Base-by-base conservation (phyloP, 2,113 vertebrate genomes). In the Aspiorhynchus laticeps region DNA sequence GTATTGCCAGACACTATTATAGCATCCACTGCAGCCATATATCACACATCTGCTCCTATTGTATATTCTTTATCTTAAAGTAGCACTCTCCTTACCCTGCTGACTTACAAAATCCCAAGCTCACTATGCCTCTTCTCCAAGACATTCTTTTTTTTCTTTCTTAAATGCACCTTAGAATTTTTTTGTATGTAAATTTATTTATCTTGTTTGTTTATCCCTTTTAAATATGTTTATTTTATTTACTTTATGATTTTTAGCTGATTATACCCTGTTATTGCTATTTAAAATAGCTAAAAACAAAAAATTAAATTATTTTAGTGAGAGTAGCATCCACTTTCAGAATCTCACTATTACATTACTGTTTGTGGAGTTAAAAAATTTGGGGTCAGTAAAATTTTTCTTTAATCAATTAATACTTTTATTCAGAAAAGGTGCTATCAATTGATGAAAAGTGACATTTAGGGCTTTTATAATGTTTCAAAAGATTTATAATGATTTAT, bases 31-130 rank as follows among this genome's bases (percentile, higher is more conserved):
- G 74, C 74, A 76, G 12, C 74, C n/a, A 76, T 76, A 28, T 76
- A 76, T 76, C 74, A 76, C 41, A 76, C 74, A 76, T 76, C 41
- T 76, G 38, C 21, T 76, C 74, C 38, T 28, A 28, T 76, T 46
- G 41, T 76, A 17, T 48, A 17, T 48, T 46, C 24, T 26, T 76
- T 76, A 17, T 75, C 73, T 75, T 17, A 48, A 76, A 26, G 21
- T 41, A 74, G 12, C 10, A 41, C 11, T 14, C 21, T 74, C 21
- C 10, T 43, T 74, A 41, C 21, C 4, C 21, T 26, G 51, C 31
- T 80, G 28, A 5, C 2, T 59, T 10, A 59, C 2, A 59, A n/a
- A n/a, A 24, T 21, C 14, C 14, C 14, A 21, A 24, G 24, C 21
- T 26, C 7, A 12, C 14, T 63, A 1, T 41, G 21, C 33, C 7